A percentile compares a stretch with the other conserved stretches of the same genome.
Evolutionary conservation across 2,113 vertebrate genomes (phyloP).

Genomic region (Prinia subflava): DNA sequence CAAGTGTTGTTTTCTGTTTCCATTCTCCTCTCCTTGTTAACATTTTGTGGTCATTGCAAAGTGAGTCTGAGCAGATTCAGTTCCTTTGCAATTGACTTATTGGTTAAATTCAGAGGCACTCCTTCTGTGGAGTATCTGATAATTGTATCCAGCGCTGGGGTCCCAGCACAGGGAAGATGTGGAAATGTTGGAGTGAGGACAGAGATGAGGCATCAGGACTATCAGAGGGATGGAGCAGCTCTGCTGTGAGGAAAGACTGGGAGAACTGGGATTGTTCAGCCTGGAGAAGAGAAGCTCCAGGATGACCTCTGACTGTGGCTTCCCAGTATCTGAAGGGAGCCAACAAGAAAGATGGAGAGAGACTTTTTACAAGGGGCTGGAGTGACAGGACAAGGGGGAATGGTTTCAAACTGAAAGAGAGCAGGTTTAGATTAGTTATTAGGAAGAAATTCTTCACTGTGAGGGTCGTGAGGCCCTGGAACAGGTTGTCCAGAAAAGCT

Average conservation of each 20-base stretch:
- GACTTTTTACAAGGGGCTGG: not conserved
- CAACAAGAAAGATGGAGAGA: not conserved
- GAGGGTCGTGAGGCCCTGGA: not conserved
- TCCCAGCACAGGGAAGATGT: too few species aligned
- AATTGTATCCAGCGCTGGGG: accelerated
- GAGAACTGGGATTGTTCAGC: not conserved
- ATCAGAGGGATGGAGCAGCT: not conserved
- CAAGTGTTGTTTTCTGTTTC: not conserved
- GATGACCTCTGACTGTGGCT: not conserved
- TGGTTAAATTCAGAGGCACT: not conserved
- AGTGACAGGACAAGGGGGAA: not conserved
- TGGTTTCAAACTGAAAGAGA: not conserved
- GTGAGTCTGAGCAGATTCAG: not conserved
- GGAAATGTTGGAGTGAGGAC: accelerated
- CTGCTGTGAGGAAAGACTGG: not conserved
- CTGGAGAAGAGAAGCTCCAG: not conserved
- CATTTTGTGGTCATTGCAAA: not conserved
- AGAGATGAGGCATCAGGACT: not conserved
- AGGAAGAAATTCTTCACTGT: not conserved
- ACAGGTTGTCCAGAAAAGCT: not conserved
- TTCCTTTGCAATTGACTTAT: not conserved
- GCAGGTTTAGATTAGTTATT: not conserved
- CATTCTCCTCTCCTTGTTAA: not conserved
- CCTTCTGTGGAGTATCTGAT: not conserved
- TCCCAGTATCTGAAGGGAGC: not conserved